Conservation (phyloP, 2,113 vertebrate species). For the Platycercus adscitus region DNA sequence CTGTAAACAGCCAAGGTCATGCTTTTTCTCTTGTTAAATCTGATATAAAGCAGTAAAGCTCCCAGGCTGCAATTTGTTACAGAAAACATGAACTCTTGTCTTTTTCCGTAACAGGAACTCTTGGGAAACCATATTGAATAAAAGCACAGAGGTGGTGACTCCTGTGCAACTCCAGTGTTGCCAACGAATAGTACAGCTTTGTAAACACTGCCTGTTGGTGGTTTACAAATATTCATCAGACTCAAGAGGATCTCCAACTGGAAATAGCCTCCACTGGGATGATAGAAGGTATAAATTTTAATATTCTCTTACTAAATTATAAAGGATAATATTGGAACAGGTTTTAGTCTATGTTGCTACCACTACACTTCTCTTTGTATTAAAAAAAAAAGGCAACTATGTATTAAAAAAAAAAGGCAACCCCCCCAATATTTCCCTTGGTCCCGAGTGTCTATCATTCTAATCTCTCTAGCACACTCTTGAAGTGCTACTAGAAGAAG, state of each 20-base stretch:
- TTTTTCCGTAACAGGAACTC: slow-evolving; percentile 82
- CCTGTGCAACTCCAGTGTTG: slow-evolving; percentile 91
- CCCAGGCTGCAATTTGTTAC: slow-evolving; percentile 39
- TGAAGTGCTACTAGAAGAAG: background rate
- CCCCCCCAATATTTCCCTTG: background rate
- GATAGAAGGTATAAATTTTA: slow-evolving; percentile 85
- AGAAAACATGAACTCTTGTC: slow-evolving; percentile 31
- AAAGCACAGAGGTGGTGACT: slow-evolving; percentile 88
- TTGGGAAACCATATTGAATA: slow-evolving; percentile 93
- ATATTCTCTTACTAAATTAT: background rate
- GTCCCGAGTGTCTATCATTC: background rate
- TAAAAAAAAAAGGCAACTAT: background rate
- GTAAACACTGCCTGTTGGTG: slow-evolving; percentile 92
- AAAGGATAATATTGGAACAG: background rate
- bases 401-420: background rate
- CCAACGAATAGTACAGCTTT: slow-evolving; percentile 92
- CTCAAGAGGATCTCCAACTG: slow-evolving; percentile 85
- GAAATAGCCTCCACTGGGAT: slow-evolving; percentile 87
- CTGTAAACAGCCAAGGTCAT: background rate
- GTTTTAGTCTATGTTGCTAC: background rate
- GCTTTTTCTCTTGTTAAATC: slow-evolving; percentile 38
- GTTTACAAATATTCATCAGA: slow-evolving; percentile 94
- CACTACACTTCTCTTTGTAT: background rate
- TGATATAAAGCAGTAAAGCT: slow-evolving; percentile 40
- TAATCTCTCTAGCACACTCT: background rate